Conservation (phyloP, 2,113 vertebrate species). For the Fukomys damarensis region DNA sequence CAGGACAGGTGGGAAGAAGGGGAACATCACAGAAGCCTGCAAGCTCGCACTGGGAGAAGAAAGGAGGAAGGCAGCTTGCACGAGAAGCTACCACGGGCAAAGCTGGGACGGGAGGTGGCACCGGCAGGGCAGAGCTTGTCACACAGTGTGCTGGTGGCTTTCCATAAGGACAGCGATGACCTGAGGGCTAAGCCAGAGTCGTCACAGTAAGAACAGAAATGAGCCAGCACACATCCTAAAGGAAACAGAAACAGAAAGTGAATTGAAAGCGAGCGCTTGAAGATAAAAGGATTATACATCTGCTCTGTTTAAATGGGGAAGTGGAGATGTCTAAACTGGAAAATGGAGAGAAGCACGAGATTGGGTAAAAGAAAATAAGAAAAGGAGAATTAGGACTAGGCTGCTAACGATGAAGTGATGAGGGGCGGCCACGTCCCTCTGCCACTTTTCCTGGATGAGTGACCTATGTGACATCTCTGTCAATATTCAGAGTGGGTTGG, state of each 20-base stretch:
- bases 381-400: background rate
- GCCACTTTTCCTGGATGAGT: background rate
- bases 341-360: background rate
- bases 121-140: background rate
- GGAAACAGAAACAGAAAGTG: background rate
- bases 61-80: too few relatives aligned
- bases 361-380: background rate
- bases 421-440: fast-evolving
- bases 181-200: background rate
- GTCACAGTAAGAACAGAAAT: too few relatives aligned
- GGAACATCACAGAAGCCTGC: background rate
- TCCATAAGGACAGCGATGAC: too few relatives aligned
- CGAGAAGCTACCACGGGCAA: background rate
- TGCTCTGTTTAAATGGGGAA: background rate
- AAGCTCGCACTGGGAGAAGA: too few relatives aligned
- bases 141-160: fast-evolving
- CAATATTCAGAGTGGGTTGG: background rate
- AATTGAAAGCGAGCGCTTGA: background rate
- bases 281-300: too few relatives aligned
- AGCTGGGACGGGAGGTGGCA: fast-evolving
- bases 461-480: too few relatives aligned
- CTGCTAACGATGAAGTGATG: too few relatives aligned
- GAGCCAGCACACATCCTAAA: background rate
- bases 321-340: too few relatives aligned
- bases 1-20: background rate